phyloP scores from a whole-genome alignment of 2,113 vertebrate species.

The Sakesphorus luctuosus region DNA sequence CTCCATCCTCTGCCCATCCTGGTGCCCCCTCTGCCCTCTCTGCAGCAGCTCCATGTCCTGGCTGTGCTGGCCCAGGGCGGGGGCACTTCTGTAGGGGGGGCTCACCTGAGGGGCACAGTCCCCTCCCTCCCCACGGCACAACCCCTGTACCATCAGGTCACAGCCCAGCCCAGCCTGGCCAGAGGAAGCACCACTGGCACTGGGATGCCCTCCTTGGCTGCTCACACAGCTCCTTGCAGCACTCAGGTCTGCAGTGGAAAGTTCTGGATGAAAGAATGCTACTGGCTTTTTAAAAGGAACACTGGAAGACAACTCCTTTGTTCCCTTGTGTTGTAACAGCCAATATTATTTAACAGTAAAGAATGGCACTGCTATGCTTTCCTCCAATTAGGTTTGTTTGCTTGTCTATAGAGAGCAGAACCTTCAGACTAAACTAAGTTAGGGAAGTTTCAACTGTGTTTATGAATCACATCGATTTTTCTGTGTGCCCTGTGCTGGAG shows the following conservation, averaged over 20 bases:
- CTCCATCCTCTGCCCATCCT: too few species aligned
- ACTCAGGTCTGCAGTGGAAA: neutral
- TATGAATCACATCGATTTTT: neutral
- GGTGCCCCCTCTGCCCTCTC: neutral
- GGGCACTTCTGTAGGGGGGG: neutral
- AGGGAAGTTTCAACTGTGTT: neutral
- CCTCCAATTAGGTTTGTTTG: neutral
- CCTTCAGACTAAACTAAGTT: neutral
- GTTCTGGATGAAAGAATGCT: neutral
- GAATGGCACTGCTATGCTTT: neutral
- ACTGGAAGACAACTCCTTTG: neutral
- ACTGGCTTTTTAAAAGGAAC: neutral
- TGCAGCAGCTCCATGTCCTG: neutral
- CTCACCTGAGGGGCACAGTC: neutral
- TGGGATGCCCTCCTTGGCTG: neutral
- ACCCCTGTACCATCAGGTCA: neutral
- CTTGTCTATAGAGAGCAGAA: neutral
- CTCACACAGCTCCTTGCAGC: neutral
- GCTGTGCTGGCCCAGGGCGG: neutral
- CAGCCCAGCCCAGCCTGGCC: neutral
- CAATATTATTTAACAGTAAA: neutral
- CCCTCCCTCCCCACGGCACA: neutral
- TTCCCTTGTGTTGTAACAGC: neutral
- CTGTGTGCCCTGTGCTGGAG: neutral
- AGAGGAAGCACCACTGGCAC: neutral